Conservation (phyloP, 2,888 invertebrate genomes). For the Agapostemon virescens region DNA sequence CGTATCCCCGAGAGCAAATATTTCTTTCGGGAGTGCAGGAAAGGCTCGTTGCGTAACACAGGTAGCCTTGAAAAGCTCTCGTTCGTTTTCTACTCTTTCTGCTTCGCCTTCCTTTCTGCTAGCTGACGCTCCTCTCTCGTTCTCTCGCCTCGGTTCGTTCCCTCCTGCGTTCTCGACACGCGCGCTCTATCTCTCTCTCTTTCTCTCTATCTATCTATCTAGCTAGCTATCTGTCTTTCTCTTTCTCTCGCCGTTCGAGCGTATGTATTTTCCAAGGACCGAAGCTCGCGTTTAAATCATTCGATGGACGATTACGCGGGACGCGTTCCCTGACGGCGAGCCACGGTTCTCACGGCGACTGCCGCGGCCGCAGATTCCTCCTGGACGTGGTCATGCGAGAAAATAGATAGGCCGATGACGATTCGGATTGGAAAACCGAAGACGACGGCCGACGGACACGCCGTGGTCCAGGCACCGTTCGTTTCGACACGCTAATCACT, state of each 20-base stretch:
- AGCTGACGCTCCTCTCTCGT: neutral
- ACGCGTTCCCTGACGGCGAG: slow-evolving; percentile 33
- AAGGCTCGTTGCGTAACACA: slow-evolving; percentile 37
- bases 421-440: slow-evolving; percentile 38
- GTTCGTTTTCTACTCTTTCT: slow-evolving; percentile 21
- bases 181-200: too few relatives aligned
- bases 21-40: neutral
- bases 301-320: slow-evolving; percentile 42
- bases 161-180: too few relatives aligned
- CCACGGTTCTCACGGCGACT: slow-evolving; percentile 40
- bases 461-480: neutral
- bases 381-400: slow-evolving; percentile 40
- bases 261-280: slow-evolving; percentile 41
- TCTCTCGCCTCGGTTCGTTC: neutral
- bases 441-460: slow-evolving; percentile 28
- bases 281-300: slow-evolving; percentile 50
- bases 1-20: slow-evolving; percentile 12
- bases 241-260: slow-evolving; percentile 8
- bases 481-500: slow-evolving; percentile 35
- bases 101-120: neutral
- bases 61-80: slow-evolving; percentile 39
- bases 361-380: slow-evolving; percentile 27
- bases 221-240: neutral
- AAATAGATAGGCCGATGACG: slow-evolving; percentile 46
- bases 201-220: too few relatives aligned